phyloP scores from a whole-genome alignment of 53 echinoderm and acorn worm species.

The Mesocentrotus franciscanus region DNA sequence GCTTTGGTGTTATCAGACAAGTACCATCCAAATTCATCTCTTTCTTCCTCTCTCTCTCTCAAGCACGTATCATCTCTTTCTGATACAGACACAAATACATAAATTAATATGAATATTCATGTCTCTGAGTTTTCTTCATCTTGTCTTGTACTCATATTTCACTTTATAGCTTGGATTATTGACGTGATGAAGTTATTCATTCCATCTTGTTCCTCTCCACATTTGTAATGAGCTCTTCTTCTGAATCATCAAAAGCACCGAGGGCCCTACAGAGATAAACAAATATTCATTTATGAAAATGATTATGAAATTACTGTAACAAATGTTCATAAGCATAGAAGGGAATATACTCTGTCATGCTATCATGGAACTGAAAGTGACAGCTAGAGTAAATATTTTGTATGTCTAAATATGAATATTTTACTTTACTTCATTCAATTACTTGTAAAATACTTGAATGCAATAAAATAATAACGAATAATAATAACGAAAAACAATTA shows the following conservation, averaged over 20 bases:
- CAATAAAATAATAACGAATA: no score
- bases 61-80: background rate
- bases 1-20: background rate
- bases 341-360: background rate
- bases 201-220: conserved; percentile 96
- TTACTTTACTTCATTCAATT: no score
- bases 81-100: background rate
- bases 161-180: background rate
- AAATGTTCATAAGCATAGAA: background rate
- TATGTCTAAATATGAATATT: no score
- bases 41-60: background rate
- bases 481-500: no score
- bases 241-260: conserved; percentile 91
- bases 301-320: background rate
- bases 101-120: background rate
- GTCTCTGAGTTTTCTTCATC: background rate
- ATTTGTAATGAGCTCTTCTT: conserved; percentile 92
- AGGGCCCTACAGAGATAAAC: conserved; percentile 76
- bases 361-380: background rate
- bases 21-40: background rate
- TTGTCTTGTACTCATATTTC: background rate
- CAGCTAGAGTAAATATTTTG: background rate
- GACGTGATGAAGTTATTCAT: conserved; percentile 50
- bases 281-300: background rate
- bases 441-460: no score